Conservation (phyloP, 1,140 invertebrate species). For the Drosophila serrata region DNA sequence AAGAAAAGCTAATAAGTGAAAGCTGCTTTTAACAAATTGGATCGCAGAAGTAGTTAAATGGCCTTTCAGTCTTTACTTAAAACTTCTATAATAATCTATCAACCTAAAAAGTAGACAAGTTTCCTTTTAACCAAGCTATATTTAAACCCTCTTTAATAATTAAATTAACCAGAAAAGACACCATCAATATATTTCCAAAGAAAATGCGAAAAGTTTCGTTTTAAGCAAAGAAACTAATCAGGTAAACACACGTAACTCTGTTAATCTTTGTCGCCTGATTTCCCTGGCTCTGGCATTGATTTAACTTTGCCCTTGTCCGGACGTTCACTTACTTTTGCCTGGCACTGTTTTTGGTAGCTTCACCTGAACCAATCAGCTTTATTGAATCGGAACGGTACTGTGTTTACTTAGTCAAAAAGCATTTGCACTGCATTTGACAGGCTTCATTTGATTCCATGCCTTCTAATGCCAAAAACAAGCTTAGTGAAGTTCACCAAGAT, state of each 20-base stretch:
- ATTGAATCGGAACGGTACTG: slow-evolving; percentile 64
- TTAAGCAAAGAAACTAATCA: slow-evolving; percentile 12
- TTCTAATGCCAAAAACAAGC: slow-evolving; percentile 67
- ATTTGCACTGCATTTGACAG: slow-evolving; percentile 76
- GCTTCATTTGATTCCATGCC: slow-evolving; percentile 79
- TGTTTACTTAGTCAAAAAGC: slow-evolving; percentile 68
- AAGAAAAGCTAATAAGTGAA: neutral
- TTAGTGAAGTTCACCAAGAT: slow-evolving; percentile 57
- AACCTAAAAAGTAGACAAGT: neutral
- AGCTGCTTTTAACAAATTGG: neutral
- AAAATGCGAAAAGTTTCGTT: neutral
- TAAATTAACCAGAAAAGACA: neutral
- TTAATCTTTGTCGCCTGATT: slow-evolving; percentile 18
- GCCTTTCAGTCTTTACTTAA: no score
- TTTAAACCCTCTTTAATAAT: neutral
- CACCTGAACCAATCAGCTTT: slow-evolving; percentile 46
- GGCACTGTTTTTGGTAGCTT: slow-evolving; percentile 5
- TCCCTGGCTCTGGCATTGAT: neutral
- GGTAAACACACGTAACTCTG: slow-evolving; percentile 17
- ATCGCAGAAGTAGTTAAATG: neutral
- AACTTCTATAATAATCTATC: neutral
- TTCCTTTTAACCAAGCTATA: neutral
- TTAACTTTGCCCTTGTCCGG: slow-evolving; percentile 25
- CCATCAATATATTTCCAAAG: neutral
- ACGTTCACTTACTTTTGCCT: slow-evolving; percentile 16